phyloP scores from a whole-genome alignment of 2,797 vertebrate genomes.

The Ibycter americanus region DNA sequence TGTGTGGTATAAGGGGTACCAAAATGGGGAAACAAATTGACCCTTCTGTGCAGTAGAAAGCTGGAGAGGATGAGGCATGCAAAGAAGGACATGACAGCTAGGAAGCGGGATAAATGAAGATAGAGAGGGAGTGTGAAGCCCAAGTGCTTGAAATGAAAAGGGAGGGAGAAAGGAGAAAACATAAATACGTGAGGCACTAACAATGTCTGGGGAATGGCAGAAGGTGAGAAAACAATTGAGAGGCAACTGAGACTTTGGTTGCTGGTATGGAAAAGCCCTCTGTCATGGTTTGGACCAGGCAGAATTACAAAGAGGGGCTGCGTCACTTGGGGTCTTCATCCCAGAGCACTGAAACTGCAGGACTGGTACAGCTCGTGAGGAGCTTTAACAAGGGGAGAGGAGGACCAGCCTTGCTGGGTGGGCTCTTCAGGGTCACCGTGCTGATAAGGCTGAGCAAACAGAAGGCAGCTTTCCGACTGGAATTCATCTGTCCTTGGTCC shows the following conservation, averaged over 20 bases:
- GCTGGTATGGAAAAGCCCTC: background rate
- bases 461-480: background rate
- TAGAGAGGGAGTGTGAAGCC: background rate
- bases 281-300: background rate
- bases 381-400: background rate
- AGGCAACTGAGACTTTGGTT: background rate
- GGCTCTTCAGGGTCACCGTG: background rate
- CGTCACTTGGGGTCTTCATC: background rate
- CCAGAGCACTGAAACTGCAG: background rate
- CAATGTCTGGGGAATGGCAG: background rate
- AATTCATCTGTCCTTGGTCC: background rate
- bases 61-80: background rate
- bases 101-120: background rate
- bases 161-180: background rate
- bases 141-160: background rate
- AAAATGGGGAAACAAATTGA: background rate
- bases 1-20: background rate
- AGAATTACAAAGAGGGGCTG: background rate
- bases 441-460: background rate
- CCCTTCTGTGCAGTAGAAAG: background rate
- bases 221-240: background rate
- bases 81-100: background rate
- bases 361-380: background rate
- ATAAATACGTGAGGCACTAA: fast-evolving
- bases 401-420: background rate